A percentile compares a stretch with the other conserved stretches of the same genome.
phyloP scores from a whole-genome alignment of 2,797 vertebrate species.

The Ctenopoma kingsleyae region DNA sequence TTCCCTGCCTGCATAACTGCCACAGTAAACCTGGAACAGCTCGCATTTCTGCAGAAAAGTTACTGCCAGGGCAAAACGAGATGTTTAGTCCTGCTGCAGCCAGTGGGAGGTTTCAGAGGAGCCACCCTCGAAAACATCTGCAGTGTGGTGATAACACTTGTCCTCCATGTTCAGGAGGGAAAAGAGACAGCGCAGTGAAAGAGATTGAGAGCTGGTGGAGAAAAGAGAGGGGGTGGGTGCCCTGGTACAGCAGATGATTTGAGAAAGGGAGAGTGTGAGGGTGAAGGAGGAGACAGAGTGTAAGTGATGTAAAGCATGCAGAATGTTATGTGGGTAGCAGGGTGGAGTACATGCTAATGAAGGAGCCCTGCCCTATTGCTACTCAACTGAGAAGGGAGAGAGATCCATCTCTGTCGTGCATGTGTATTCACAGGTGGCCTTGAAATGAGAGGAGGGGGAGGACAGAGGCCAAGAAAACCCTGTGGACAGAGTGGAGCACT shows the following conservation, averaged over 20 bases:
- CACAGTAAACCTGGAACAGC: conserved; percentile 62
- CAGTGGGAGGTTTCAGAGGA: conserved; percentile 56
- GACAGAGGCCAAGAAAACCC: conserved; percentile 33
- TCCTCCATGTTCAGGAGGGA: conserved; percentile 58
- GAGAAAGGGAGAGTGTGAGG: conserved; percentile 43
- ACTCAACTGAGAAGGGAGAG: conserved; percentile 33
- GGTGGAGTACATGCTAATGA: conserved; percentile 67
- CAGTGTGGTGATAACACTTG: conserved; percentile 78
- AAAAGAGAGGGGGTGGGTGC: conserved; percentile 22
- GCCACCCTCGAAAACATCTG: conserved; percentile 70
- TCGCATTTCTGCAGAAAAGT: conserved; percentile 58
- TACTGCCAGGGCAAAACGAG: conserved; percentile 34
- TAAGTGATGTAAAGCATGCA: conserved; percentile 58
- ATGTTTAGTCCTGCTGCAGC: conserved; percentile 59
- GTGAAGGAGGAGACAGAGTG: conserved; percentile 43
- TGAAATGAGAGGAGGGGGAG: conserved; percentile 45
- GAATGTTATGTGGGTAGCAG: conserved; percentile 62
- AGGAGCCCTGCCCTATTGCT: conserved; percentile 54
- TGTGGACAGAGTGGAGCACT: conserved; percentile 31
- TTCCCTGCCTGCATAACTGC: conserved; percentile 21
- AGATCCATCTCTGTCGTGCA: conserved; percentile 75
- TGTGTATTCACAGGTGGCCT: conserved; percentile 61
- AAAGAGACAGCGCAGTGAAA: conserved; percentile 34
- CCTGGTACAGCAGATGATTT: conserved; percentile 52
- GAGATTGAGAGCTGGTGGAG: conserved; percentile 40